These are phyloP conservation scores for Cyanistes caeruleus DNA, from an alignment of 2,113 vertebrate genomes.

Conservation along the genomic window DNA sequence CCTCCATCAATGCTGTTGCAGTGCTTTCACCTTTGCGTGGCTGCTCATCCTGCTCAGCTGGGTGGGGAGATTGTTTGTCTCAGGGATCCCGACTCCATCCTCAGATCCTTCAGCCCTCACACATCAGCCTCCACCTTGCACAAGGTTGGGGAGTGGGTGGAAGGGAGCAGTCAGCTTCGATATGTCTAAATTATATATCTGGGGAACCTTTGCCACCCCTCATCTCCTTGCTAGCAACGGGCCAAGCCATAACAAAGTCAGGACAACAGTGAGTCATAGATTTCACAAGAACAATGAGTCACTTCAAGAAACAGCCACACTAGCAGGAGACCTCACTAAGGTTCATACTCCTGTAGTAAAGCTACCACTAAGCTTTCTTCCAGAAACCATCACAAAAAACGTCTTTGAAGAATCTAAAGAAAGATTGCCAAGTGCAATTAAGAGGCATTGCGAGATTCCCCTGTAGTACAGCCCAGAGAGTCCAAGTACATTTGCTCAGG, in stretches of 20 bases:
- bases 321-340: not conserved
- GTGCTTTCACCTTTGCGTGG: not conserved
- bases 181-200: not conserved
- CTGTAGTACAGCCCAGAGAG: not conserved
- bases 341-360: not conserved
- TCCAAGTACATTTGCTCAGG: not conserved
- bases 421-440: not conserved
- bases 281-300: constrained; percentile 41
- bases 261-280: constrained; percentile 50
- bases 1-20: fast-evolving
- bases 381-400: not conserved
- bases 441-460: not conserved
- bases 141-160: constrained; percentile 8
- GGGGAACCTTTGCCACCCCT: not conserved
- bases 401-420: not conserved
- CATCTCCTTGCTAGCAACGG: not conserved
- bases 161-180: not conserved
- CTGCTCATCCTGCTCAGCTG: not conserved
- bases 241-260: constrained; percentile 8
- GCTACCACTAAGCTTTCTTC: not conserved
- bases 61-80: not conserved
- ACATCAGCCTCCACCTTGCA: not conserved
- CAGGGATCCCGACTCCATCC: not conserved
- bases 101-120: not conserved
- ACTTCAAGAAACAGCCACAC: not conserved